Percentiles rank a stretch among this genome's conserved stretches.
Evolutionary conservation across 1,140 invertebrate species (phyloP).

Genomic region (Rhizoglyphus robini): DNA sequence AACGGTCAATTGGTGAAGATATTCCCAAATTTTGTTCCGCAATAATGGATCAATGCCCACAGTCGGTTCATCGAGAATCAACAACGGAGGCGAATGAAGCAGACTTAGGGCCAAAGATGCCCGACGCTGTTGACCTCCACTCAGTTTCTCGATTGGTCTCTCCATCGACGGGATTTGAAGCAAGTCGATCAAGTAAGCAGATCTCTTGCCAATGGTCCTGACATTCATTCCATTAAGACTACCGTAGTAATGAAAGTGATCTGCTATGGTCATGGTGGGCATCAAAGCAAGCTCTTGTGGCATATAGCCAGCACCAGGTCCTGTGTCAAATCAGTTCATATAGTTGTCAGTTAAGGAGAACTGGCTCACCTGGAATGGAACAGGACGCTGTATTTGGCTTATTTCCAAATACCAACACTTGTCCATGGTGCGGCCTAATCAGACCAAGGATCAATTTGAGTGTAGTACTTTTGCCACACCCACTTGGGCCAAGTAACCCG

Average conservation of each 20-base stretch:
- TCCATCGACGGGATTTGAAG: conserved; percentile 57
- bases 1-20: conserved; percentile 16
- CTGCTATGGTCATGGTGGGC: conserved; percentile 33
- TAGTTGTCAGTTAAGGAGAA: too few species aligned
- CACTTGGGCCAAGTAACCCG: conserved; percentile 30
- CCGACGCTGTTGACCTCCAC: conserved; percentile 79
- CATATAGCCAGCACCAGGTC: conserved; percentile 36
- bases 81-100: conserved; percentile 37
- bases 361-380: conserved; percentile 34
- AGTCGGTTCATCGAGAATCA: conserved; percentile 38
- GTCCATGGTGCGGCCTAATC: conserved; percentile 13
- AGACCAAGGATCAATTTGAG: conserved; percentile 24
- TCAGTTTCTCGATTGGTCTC: conserved; percentile 33
- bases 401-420: conserved; percentile 19
- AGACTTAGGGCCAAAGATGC: conserved; percentile 82
- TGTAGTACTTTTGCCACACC: conserved; percentile 22
- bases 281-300: conserved; percentile 36
- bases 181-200: conserved; percentile 75
- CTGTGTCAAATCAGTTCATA: too few species aligned
- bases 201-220: conserved; percentile 34
- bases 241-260: conserved; percentile 34
- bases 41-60: conserved; percentile 37
- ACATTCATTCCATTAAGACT: conserved; percentile 32
- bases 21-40: conserved; percentile 27
- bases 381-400: conserved; percentile 14